Percentiles rank a stretch among this genome's conserved stretches.
Conservation (phyloP, 2,113 vertebrate species). For the Tichodroma muraria region DNA sequence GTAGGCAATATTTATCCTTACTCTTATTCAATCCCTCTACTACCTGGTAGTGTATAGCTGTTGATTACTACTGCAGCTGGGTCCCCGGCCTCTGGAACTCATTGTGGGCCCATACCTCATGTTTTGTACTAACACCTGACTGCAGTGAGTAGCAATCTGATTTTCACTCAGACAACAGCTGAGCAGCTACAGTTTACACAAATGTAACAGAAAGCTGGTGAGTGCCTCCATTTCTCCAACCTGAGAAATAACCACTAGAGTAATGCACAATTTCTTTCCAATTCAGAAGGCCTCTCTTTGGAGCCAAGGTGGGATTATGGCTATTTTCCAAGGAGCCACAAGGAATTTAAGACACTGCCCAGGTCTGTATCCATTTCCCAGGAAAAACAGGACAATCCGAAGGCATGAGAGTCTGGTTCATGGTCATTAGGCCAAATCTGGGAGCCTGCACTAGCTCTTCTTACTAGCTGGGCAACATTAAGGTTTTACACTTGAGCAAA, state of each 20-base stretch:
- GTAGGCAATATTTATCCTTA: neutral
- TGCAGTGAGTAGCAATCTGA: neutral
- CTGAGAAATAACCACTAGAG: neutral
- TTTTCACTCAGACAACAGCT: neutral
- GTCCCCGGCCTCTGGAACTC: neutral
- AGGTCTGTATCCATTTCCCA: neutral
- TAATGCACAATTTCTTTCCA: neutral
- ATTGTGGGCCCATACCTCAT: accelerated
- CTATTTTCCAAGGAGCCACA: neutral
- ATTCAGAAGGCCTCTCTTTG: neutral
- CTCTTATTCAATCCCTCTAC: neutral
- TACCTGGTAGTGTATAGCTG: neutral
- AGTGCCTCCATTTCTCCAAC: neutral
- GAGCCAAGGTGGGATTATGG: neutral
- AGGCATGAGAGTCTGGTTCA: neutral
- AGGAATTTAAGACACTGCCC: neutral
- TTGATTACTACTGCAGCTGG: neutral
- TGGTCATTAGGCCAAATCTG: neutral
- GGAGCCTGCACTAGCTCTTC: neutral
- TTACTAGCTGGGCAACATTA: neutral
- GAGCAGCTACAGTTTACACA: neutral
- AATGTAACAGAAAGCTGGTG: neutral
- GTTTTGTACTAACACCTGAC: neutral
- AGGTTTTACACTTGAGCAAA: neutral
- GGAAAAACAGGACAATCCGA: neutral